Percentiles rank a stretch among this genome's conserved stretches.
Conservation (phyloP, 2,113 vertebrate species). For the Platycercus adscitus region DNA sequence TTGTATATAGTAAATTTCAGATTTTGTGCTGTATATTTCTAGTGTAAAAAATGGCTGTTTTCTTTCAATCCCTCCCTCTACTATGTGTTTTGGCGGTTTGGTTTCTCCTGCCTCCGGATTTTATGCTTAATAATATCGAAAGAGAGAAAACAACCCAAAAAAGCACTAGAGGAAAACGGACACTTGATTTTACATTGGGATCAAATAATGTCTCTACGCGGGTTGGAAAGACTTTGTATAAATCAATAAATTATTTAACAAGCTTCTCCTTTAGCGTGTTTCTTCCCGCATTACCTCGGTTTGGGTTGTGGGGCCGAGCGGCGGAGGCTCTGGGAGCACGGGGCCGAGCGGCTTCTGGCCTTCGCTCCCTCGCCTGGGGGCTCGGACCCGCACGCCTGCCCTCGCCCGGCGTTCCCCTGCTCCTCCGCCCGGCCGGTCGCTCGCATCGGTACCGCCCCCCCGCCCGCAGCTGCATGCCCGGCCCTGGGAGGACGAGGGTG, state of each 20-base stretch:
- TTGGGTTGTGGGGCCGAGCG: neutral
- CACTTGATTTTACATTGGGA: slow-evolving; percentile 50
- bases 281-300: neutral
- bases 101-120: slow-evolving; percentile 43
- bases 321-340: too few species aligned
- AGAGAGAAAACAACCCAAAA: neutral
- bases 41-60: slow-evolving; percentile 75
- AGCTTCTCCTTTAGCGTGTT: slow-evolving; percentile 55
- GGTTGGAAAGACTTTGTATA: slow-evolving; percentile 87
- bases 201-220: slow-evolving; percentile 69
- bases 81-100: slow-evolving; percentile 35
- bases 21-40: slow-evolving; percentile 86
- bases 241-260: slow-evolving; percentile 98
- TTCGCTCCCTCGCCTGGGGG: fast-evolving
- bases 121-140: slow-evolving; percentile 41
- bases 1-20: slow-evolving; percentile 75
- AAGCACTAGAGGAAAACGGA: slow-evolving; percentile 7
- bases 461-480: too few species aligned
- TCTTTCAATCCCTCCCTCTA: slow-evolving; percentile 49
- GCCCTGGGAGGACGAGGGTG: neutral
- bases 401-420: neutral
- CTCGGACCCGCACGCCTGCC: fast-evolving
- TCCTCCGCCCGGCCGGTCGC: too few species aligned
- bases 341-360: neutral
- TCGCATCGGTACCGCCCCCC: neutral